These are phyloP conservation scores for Amphiprion percula DNA, from an alignment of 2,113 vertebrate genomes.

Conservation along the genomic window DNA sequence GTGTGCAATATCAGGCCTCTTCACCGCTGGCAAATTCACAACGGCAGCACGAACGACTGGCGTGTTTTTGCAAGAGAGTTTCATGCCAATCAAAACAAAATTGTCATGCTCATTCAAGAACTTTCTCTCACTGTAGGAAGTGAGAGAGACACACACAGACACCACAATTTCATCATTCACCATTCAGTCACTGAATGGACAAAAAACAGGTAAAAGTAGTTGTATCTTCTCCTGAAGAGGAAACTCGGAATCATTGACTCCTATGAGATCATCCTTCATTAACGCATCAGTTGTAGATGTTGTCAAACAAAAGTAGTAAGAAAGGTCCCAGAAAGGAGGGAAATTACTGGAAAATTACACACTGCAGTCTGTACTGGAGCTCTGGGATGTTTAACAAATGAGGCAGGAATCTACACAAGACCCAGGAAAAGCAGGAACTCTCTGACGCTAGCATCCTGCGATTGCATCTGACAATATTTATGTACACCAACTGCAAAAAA, in stretches of 20 bases:
- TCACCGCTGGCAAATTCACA: constrained; percentile 49
- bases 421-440: constrained; percentile 48
- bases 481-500: constrained; percentile 55
- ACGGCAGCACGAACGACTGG: constrained; percentile 40
- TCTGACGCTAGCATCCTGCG: constrained; percentile 51
- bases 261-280: constrained; percentile 27
- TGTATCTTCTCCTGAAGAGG: constrained; percentile 10
- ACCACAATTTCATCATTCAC: background rate
- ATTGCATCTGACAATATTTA: constrained; percentile 80
- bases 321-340: background rate
- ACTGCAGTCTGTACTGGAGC: constrained; percentile 24
- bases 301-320: constrained; percentile 31
- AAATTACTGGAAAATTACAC: constrained; percentile 47
- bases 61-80: constrained; percentile 24
- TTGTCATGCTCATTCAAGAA: constrained; percentile 53
- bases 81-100: constrained; percentile 69
- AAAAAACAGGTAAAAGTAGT: constrained; percentile 35
- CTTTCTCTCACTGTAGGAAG: constrained; percentile 52
- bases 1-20: constrained; percentile 71
- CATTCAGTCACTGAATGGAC: constrained; percentile 4
- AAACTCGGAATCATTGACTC: constrained; percentile 12
- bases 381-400: constrained; percentile 57
- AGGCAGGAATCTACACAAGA: constrained; percentile 27
- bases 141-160: background rate
- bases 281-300: constrained; percentile 10